Percentiles rank a stretch among this genome's conserved stretches.
phyloP scores from a whole-genome alignment of 2,113 vertebrate species.

The Syngnathoides biaculeatus region DNA sequence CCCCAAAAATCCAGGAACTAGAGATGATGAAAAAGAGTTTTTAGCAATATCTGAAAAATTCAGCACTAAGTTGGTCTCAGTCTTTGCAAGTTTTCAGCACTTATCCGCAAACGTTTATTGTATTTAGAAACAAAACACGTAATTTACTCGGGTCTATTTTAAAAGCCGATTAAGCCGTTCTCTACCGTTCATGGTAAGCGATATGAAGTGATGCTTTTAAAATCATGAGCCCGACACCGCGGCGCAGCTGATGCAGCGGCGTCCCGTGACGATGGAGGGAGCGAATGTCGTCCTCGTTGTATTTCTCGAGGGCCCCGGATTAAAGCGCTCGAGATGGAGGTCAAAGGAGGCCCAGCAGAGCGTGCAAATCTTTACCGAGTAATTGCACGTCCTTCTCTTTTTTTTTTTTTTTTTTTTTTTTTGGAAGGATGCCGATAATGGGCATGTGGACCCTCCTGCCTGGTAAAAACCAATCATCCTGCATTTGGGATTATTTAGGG shows the following conservation, averaged over 20 bases:
- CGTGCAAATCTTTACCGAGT: conserved; percentile 50
- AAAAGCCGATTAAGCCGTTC: conserved; percentile 2
- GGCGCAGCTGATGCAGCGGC: conserved; percentile 31
- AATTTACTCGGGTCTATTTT: too few relatives aligned
- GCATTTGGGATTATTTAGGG: conserved; percentile 13
- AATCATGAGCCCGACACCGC: conserved; percentile 18
- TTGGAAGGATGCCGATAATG: conserved; percentile 19
- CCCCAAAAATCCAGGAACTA: too few relatives aligned
- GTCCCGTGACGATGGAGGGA: conserved; percentile 33
- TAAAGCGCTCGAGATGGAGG: conserved; percentile 46
- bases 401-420: too few relatives aligned
- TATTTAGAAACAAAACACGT: too few relatives aligned
- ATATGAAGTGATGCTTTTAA: conserved; percentile 8
- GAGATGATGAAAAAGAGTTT: too few relatives aligned
- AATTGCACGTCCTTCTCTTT: conserved; percentile 32
- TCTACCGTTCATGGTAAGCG: conserved; percentile 13
- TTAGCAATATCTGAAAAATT: too few relatives aligned
- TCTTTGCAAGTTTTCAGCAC: too few relatives aligned
- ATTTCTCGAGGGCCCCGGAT: conserved; percentile 45
- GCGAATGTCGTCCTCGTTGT: conserved; percentile 43
- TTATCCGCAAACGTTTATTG: too few relatives aligned
- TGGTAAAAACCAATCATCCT: conserved; percentile 21
- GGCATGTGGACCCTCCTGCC: conserved; percentile 13
- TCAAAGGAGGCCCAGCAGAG: conserved; percentile 36
- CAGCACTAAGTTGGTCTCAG: too few relatives aligned